A percentile compares a stretch with the other conserved stretches of the same genome.
Conservation (phyloP, 2,113 vertebrate species). For the Crypturellus undulatus region DNA sequence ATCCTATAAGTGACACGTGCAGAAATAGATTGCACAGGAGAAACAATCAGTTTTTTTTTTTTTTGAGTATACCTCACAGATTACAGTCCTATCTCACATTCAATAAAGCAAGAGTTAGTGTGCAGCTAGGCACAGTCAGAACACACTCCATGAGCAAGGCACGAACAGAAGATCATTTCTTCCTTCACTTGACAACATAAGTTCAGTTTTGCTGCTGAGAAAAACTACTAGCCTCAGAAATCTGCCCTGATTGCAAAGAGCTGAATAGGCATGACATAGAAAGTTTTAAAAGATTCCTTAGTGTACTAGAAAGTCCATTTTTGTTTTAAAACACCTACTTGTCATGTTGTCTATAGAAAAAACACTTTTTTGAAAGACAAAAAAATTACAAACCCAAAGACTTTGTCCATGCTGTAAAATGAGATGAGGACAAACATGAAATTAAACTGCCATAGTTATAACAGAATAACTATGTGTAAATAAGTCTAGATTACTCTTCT, state of each 20-base stretch:
- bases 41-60: background rate
- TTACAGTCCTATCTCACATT: rapidly evolving
- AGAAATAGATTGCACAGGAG: background rate
- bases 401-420: background rate
- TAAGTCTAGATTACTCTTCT: background rate
- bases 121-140: background rate
- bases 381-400: background rate
- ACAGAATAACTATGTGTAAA: background rate
- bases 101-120: background rate
- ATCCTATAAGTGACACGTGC: background rate
- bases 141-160: background rate
- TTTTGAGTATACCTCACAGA: rapidly evolving
- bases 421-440: background rate
- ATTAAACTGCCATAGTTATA: background rate
- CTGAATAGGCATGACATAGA: background rate
- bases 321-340: background rate
- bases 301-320: background rate
- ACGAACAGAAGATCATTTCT: background rate
- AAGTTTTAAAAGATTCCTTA: background rate
- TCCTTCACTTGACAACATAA: background rate
- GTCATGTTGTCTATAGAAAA: background rate
- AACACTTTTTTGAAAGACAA: background rate
- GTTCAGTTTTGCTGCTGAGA: background rate
- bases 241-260: background rate
- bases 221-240: background rate